Evolutionary conservation across 2,888 invertebrate species (phyloP).

Genomic region (Pachymerium ferrugineum): DNA sequence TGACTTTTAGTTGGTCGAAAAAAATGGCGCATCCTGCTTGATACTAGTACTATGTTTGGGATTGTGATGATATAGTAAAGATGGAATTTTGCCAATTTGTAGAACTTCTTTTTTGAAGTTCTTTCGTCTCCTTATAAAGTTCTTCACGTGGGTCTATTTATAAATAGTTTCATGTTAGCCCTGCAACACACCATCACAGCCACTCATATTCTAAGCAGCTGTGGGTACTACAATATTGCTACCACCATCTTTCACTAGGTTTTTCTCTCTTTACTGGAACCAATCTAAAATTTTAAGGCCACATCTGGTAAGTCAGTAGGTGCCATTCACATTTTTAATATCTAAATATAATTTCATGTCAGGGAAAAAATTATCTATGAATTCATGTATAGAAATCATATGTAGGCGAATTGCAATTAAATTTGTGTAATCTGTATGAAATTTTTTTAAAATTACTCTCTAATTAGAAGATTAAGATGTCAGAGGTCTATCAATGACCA

Average conservation of each 20-base stretch:
- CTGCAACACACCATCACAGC: background rate
- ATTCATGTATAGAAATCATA: too few species aligned
- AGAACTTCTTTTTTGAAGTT: constrained; percentile 11
- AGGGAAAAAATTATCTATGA: too few species aligned
- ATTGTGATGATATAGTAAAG: constrained; percentile 14
- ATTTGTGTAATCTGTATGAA: too few species aligned
- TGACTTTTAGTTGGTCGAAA: background rate
- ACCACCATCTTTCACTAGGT: background rate
- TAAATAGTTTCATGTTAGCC: constrained; percentile 23
- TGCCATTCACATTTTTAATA: too few species aligned
- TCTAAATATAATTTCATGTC: too few species aligned
- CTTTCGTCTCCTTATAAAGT: constrained; percentile 24
- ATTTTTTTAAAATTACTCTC: too few species aligned
- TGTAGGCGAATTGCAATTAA: too few species aligned
- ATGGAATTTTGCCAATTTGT: constrained; percentile 27
- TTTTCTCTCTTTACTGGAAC: background rate
- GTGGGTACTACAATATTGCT: background rate
- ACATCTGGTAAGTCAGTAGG: too few species aligned
- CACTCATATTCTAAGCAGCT: constrained; percentile 9
- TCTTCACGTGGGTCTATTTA: constrained; percentile 27
- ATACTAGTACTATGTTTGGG: constrained; percentile 8
- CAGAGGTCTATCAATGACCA: too few species aligned
- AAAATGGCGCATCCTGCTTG: background rate
- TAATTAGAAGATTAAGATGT: too few species aligned
- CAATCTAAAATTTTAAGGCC: too few species aligned